Conservation (phyloP, 2,797 vertebrate species). For the Garrulus glandarius region DNA sequence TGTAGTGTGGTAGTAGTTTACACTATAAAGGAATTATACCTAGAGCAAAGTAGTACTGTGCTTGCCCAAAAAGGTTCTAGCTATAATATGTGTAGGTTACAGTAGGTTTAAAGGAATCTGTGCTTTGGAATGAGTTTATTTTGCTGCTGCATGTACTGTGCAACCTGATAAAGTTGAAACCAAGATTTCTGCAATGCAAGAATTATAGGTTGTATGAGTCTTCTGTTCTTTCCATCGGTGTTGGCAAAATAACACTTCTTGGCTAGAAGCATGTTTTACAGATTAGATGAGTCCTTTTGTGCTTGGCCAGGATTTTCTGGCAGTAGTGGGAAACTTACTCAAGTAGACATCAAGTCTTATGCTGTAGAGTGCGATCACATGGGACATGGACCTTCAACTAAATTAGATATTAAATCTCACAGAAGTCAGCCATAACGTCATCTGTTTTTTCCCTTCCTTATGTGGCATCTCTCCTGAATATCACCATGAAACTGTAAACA, state of each 20-base stretch:
- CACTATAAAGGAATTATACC: not conserved
- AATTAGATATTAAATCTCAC: not conserved
- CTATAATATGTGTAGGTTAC: accelerated
- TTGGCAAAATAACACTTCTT: not conserved
- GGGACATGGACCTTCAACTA: not conserved
- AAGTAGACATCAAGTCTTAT: not conserved
- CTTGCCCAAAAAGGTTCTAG: not conserved
- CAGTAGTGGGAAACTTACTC: not conserved
- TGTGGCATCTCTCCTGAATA: not conserved
- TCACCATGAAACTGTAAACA: not conserved
- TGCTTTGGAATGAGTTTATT: not conserved
- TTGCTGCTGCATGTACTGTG: not conserved
- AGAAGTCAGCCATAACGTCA: not conserved
- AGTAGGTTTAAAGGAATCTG: not conserved
- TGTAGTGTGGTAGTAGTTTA: not conserved
- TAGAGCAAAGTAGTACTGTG: not conserved
- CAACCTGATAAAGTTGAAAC: not conserved
- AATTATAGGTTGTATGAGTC: not conserved
- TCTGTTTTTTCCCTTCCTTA: not conserved
- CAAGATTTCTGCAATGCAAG: not conserved
- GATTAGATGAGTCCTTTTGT: not conserved
- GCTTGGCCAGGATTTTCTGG: not conserved
- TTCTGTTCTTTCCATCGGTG: accelerated
- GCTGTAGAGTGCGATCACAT: not conserved
- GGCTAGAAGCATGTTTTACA: not conserved